These are phyloP conservation scores for Sebastes schlegelii DNA, from an alignment of 2,113 vertebrate genomes.

Conservation along the genomic window DNA sequence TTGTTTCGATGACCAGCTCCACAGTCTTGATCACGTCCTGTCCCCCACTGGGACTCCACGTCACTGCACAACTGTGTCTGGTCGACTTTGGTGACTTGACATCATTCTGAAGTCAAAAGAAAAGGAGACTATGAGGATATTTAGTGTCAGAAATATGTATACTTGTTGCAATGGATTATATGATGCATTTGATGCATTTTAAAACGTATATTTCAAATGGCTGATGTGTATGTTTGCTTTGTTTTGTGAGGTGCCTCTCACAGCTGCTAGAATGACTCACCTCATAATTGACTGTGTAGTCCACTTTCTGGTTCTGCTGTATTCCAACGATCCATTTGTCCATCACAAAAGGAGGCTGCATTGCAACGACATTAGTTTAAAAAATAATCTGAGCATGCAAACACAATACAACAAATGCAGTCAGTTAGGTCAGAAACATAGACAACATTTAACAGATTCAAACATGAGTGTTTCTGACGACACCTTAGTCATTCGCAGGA, in stretches of 20 bases:
- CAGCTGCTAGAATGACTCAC: slow-evolving; percentile 77
- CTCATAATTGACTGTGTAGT: slow-evolving; percentile 94
- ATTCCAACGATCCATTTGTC: slow-evolving; percentile 97
- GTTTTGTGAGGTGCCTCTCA: neutral
- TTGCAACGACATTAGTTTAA: slow-evolving; percentile 57
- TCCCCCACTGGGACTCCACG: slow-evolving; percentile 84
- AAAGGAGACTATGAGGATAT: slow-evolving; percentile 27
- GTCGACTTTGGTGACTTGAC: slow-evolving; percentile 92
- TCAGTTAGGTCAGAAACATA: neutral
- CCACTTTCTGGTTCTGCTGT: slow-evolving; percentile 88
- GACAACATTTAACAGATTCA: neutral
- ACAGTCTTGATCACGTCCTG: slow-evolving; percentile 89
- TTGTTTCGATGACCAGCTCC: slow-evolving; percentile 90
- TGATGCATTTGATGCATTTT: slow-evolving; percentile 2
- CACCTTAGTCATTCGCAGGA: slow-evolving; percentile 96
- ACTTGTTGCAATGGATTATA: neutral
- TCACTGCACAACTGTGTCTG: slow-evolving; percentile 86
- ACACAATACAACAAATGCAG: slow-evolving; percentile 5
- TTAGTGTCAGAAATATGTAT: neutral
- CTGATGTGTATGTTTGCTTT: slow-evolving; percentile 1
- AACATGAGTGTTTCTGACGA: neutral
- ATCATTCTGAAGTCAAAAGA: slow-evolving; percentile 82
- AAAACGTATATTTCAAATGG: neutral
- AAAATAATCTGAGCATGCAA: neutral
- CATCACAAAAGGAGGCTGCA: slow-evolving; percentile 98